Conservation (phyloP, 2,797 vertebrate genomes). For the Cheirogaleus major region DNA sequence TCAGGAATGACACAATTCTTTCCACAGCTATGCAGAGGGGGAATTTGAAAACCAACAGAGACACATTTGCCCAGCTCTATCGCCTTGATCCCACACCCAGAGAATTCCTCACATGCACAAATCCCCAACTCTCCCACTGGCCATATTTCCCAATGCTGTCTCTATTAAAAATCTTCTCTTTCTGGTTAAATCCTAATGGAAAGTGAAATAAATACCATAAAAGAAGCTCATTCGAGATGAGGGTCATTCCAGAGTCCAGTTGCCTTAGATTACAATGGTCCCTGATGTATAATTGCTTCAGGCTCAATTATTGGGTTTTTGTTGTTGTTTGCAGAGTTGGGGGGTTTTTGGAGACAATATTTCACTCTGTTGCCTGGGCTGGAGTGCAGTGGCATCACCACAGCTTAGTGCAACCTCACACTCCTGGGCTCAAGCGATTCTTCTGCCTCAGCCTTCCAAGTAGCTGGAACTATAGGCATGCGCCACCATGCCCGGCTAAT, state of each 20-base stretch:
- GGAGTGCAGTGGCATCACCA: background rate
- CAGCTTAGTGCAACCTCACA: background rate
- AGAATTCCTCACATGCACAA: slow-evolving; percentile 22
- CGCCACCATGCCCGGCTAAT: background rate
- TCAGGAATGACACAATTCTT: slow-evolving; percentile 50
- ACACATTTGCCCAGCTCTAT: background rate
- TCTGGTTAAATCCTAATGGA: slow-evolving; percentile 17
- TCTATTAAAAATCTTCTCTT: slow-evolving; percentile 48
- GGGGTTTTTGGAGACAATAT: background rate
- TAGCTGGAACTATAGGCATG: background rate
- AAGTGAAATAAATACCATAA: slow-evolving; percentile 30
- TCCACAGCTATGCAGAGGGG: slow-evolving; percentile 22
- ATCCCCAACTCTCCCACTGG: background rate
- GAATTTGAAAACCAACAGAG: slow-evolving; percentile 30
- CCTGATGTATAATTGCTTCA: background rate
- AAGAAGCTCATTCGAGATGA: slow-evolving; percentile 9
- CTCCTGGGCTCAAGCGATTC: background rate
- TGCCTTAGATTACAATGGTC: background rate
- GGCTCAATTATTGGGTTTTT: background rate
- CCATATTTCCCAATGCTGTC: background rate
- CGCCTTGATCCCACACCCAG: background rate
- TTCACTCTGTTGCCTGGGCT: background rate
- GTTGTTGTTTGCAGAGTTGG: background rate
- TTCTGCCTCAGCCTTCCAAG: background rate
- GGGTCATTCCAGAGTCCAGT: slow-evolving; percentile 15